Evolutionary conservation across 2,113 vertebrate genomes (phyloP).

Genomic region (Reinhardtius hippoglossoides): DNA sequence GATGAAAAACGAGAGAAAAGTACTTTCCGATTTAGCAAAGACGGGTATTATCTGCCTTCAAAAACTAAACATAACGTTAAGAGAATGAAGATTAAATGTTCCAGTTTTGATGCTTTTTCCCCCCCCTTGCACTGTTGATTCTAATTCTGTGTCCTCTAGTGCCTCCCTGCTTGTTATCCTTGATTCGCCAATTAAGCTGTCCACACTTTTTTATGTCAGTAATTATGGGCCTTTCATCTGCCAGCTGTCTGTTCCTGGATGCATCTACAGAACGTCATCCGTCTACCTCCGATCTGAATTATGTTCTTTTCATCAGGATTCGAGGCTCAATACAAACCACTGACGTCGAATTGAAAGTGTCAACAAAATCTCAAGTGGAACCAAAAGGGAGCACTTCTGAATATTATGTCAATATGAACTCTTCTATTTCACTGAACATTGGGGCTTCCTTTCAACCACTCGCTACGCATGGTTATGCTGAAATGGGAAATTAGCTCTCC

Average conservation of each 20-base stretch:
- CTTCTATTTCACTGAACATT: neutral
- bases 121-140: conserved; percentile 14
- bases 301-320: conserved; percentile 16
- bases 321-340: conserved; percentile 1
- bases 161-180: conserved; percentile 61
- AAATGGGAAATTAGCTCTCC: neutral
- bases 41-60: conserved; percentile 10
- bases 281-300: conserved; percentile 30
- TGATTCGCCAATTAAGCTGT: conserved; percentile 76
- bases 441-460: neutral
- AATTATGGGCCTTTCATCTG: conserved; percentile 72
- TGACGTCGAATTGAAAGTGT: neutral
- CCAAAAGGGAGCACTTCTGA: neutral
- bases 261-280: conserved; percentile 34
- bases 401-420: neutral
- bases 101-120: conserved; percentile 16
- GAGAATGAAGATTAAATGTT: conserved; percentile 10
- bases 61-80: conserved; percentile 15
- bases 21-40: neutral
- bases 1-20: neutral
- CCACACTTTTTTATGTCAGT: conserved; percentile 62
- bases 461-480: neutral
- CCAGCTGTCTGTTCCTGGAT: conserved; percentile 60
- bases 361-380: neutral
- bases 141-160: conserved; percentile 48